Conservation (phyloP, 1,140 invertebrate species). For the Lucilia sericata region DNA sequence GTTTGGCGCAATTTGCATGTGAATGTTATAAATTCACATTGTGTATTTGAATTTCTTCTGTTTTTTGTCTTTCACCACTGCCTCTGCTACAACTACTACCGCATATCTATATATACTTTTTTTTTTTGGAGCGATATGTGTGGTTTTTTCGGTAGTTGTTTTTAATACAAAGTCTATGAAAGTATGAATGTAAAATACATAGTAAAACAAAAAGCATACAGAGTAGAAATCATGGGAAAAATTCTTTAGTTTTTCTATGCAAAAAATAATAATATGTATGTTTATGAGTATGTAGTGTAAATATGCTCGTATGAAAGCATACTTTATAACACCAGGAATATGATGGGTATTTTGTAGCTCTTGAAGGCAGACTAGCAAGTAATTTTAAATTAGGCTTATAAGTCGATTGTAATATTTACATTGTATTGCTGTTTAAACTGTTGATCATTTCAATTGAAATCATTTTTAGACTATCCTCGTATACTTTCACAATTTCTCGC, state of each 20-base stretch:
- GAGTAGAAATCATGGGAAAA: background rate
- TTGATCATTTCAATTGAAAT: no score
- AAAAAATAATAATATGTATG: background rate
- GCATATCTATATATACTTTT: background rate
- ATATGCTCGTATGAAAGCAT: background rate
- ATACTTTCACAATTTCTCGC: no score
- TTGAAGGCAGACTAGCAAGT: no score
- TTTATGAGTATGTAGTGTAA: background rate
- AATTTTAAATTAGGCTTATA: no score
- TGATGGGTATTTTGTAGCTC: background rate
- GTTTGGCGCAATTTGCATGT: constrained; percentile 68
- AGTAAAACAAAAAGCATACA: background rate
- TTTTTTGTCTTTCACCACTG: background rate
- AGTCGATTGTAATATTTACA: no score
- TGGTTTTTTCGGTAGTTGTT: background rate
- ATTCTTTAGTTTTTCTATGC: background rate
- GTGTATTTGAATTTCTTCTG: constrained; percentile 42
- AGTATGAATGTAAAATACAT: background rate
- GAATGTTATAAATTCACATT: constrained; percentile 67
- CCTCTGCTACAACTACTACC: constrained; percentile 1
- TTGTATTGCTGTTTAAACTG: no score
- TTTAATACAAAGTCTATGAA: background rate
- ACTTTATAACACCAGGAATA: background rate
- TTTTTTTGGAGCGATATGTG: background rate
- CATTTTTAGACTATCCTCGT: no score